These are phyloP conservation scores for Dichetophora obliterata DNA, from an alignment of 2,888 invertebrate species.

Conservation along the genomic window DNA sequence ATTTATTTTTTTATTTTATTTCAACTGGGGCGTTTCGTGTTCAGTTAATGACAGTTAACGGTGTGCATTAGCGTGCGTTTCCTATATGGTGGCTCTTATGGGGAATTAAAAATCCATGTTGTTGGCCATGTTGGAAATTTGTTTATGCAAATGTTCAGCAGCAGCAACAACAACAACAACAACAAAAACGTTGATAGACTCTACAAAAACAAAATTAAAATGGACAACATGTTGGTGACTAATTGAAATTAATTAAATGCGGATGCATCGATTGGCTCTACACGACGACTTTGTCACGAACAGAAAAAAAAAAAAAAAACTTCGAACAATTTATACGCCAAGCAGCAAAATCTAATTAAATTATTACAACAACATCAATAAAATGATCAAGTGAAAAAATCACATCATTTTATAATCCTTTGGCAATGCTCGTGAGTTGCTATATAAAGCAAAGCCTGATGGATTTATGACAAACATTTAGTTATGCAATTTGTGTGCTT, in stretches of 20 bases:
- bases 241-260: constrained; percentile 44
- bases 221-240: constrained; percentile 29
- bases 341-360: neutral
- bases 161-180: constrained; percentile 12
- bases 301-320: neutral
- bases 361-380: neutral
- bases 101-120: constrained; percentile 23
- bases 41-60: constrained; percentile 25
- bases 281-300: constrained; percentile 1
- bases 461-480: constrained; percentile 5
- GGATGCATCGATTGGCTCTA: constrained; percentile 1
- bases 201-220: constrained; percentile 24
- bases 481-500: neutral
- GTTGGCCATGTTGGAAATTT: constrained; percentile 25
- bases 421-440: too few relatives aligned
- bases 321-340: neutral
- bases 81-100: neutral
- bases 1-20: neutral
- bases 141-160: constrained; percentile 24
- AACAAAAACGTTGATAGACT: neutral
- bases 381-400: neutral
- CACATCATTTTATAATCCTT: too few relatives aligned
- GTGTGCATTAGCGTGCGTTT: constrained; percentile 3
- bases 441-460: too few relatives aligned
- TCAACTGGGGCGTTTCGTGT: neutral